Evolutionary conservation across 2,113 vertebrate species (phyloP), one percentile per base, ranked within the genome.

Genomic region (Gasterosteus aculeatus): DNA sequence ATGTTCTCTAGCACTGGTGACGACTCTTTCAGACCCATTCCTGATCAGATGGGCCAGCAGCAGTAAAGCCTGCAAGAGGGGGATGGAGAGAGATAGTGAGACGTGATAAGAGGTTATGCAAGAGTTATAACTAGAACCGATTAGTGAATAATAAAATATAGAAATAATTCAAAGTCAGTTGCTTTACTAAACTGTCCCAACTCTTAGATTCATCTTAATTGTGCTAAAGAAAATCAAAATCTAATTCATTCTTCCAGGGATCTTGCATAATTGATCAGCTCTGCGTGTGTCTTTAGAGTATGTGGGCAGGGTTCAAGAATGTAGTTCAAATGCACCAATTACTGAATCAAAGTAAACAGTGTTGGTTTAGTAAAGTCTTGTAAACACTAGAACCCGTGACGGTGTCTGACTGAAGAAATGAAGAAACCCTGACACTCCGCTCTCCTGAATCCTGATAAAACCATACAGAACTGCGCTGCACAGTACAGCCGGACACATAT

Each of bases 1-100:
- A 94, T 99, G 98, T 94, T 99, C 98, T 95, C 98, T 96, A 94
- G 97, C 95, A 87, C 98, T 99, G 93, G 98, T 99, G 92, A 99
- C 98, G 81, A 99, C 97, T 93, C 98, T 95, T 92, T 99, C 98
- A 85, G 98, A 98, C 89, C 98, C 98, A 74, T 99, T 99, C 93
- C 98, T 95, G 95, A 99, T 99, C 94, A 99, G 95, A 94, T 99
- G 98, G 87, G 98, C 97, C 90, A 99, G 95, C 87, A 99, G 95
- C 86, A 99, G 95, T 93, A 99, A 92, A 53, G 97, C 97, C 98
- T 99, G 93, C 66, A 81, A 56, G 46, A 62, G 3, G 7, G 12
- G 47, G 31, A 64, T 0, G 4, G 7, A 59, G 44, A 39, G 49
- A 66, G 11, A 72, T 0, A 35, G 29, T 3, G 41, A 38, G 31